Conservation (phyloP, 1,140 invertebrate genomes). For the Trigoniulus corallinus region DNA sequence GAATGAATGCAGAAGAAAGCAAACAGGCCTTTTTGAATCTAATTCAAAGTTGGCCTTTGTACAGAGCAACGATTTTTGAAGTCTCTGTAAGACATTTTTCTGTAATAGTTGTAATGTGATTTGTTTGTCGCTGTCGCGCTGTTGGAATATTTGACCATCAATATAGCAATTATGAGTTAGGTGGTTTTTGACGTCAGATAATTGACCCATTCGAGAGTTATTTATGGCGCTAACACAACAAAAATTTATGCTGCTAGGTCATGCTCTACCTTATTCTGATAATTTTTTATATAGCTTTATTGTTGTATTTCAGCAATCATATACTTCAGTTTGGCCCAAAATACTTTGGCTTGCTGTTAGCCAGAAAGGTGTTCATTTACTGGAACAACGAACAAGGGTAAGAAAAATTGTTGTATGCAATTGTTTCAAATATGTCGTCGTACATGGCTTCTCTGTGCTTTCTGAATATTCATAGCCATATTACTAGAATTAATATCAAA, state of each 20-base stretch:
- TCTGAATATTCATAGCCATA: not conserved
- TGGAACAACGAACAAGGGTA: conserved; percentile 65
- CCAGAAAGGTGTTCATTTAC: conserved; percentile 76
- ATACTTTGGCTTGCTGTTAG: conserved; percentile 77
- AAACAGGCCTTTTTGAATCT: conserved; percentile 87
- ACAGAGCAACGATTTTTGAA: conserved; percentile 84
- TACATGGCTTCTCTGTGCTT: not conserved
- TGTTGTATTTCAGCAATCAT: conserved; percentile 78
- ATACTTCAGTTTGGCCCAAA: conserved; percentile 83
- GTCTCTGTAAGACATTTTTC: conserved; percentile 79
- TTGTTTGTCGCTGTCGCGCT: no score
- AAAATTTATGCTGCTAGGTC: no score
- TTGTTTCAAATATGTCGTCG: not conserved
- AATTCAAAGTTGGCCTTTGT: conserved; percentile 80
- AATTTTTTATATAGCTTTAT: no score
- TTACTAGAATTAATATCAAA: no score
- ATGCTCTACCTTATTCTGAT: no score
- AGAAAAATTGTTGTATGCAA: conserved; percentile 12
- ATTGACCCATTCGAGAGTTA: no score
- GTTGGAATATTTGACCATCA: no score
- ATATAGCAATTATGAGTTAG: conserved; percentile 3
- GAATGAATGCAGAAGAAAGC: conserved; percentile 66
- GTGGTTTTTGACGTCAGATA: not conserved
- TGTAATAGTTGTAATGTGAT: no score
- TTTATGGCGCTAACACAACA: no score